phyloP scores from a whole-genome alignment of 2,797 vertebrate species.

The Silurus lanzhouensis region DNA sequence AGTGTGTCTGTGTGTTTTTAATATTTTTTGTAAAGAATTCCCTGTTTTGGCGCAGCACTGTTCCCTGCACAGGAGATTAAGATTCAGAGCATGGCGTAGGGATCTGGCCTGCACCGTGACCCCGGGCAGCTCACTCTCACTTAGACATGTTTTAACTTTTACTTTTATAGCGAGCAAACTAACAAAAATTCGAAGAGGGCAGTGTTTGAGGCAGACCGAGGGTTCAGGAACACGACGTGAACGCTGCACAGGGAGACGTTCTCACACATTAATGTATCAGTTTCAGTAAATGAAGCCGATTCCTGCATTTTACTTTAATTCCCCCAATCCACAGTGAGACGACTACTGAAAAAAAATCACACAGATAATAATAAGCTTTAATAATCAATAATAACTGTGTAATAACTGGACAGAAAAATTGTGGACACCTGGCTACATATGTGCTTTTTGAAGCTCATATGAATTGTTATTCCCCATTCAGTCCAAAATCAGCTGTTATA shows the following conservation, averaged over 20 bases:
- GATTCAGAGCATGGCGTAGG: background rate
- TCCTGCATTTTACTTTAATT: background rate
- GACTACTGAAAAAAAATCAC: background rate
- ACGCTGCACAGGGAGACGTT: background rate
- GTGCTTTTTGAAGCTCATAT: no score
- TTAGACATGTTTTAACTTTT: slow-evolving; percentile 18
- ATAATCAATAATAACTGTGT: background rate
- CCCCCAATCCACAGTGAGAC: background rate
- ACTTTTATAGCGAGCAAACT: slow-evolving; percentile 1
- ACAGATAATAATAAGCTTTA: background rate
- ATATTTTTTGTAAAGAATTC: background rate
- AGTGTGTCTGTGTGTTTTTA: no score
- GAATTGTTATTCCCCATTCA: no score
- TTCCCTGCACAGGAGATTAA: slow-evolving; percentile 40
- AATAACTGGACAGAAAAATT: no score
- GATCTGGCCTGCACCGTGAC: background rate
- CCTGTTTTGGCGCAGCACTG: background rate
- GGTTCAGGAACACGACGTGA: slow-evolving; percentile 53
- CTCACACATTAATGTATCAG: slow-evolving; percentile 57
- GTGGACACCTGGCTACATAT: no score
- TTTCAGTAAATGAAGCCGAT: slow-evolving; percentile 38
- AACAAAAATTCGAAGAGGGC: slow-evolving; percentile 56
- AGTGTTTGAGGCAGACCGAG: slow-evolving; percentile 22
- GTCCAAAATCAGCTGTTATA: no score
- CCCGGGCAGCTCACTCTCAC: background rate